These are phyloP conservation scores for Spatula clypeata DNA, from an alignment of 2,797 vertebrate species.

Conservation along the genomic window DNA sequence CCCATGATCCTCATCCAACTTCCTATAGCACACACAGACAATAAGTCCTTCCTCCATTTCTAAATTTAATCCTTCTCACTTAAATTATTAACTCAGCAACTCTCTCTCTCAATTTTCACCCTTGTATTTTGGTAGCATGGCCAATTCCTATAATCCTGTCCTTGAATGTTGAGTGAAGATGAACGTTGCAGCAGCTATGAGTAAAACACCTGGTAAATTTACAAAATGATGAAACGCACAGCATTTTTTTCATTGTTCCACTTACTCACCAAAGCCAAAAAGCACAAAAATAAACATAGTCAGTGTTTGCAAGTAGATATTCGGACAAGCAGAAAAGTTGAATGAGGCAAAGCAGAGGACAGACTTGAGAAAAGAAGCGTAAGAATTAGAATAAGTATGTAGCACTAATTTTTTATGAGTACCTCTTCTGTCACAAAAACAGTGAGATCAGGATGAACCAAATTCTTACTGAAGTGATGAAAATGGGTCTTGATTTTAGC, in stretches of 20 bases:
- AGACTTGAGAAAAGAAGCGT: background rate
- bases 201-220: background rate
- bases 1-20: background rate
- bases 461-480: background rate
- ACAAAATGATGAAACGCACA: background rate
- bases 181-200: background rate
- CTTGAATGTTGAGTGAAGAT: background rate
- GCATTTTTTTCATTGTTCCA: background rate
- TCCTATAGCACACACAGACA: constrained; percentile 24
- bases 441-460: accelerated
- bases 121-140: background rate
- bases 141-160: background rate
- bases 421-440: background rate
- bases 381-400: background rate
- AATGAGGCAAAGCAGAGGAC: background rate
- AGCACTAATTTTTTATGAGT: background rate
- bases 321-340: background rate
- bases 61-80: constrained; percentile 61
- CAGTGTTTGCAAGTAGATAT: background rate
- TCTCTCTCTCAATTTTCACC: background rate
- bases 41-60: constrained; percentile 38
- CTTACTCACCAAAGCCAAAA: background rate
- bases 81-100: background rate
- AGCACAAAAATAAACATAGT: background rate
- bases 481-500: background rate